Evolutionary conservation across 2,113 vertebrate genomes (phyloP), one percentile per base, ranked within the genome.

Genomic region (Dipodomys merriami): DNA sequence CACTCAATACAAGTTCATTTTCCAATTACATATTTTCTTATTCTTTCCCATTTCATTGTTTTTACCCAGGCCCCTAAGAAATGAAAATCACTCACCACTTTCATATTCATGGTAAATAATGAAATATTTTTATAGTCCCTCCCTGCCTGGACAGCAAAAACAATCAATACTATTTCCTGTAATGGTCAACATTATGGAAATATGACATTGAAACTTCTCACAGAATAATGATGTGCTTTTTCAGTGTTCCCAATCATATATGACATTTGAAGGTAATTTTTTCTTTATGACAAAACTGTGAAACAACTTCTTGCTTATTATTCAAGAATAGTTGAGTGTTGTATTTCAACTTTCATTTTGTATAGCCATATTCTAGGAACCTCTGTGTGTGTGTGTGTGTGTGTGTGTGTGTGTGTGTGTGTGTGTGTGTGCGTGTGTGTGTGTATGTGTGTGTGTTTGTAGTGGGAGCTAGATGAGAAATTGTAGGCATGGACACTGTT

Each of bases 81-180:
- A 80, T 90, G 72, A 93, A 93, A 87, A 78, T 68, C 29, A 22
- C 35, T 80, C 30, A 88, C 65, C 12, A 25, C 27, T 71, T 95
- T 95, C 91, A 76, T 91, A 68, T 79, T 85, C 33, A 85, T 74
- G 65, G 79, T 33, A 93, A 82, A 91, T 79, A 68, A 49, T 94
- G 27, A 33, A 69, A 83, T 67, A 76, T 88, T 88, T 95, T 94
- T 83, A 84, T 72, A 83, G 35, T 92, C 85, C 81, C 71, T 11
- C 13, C 5, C 39, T 57, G 53, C 85, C 90, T 84, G 53, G 53
- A 57, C 15, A 57, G 15, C 53, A 57, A 16, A 15, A 57, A 68
- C 83, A 71, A 88, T 7, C 60, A 84, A 6, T 91, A 71, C 10
- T 65, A 29, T 27, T 93, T 95, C 89, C 29, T 71, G 35, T 33